Evolutionary conservation across 2,113 vertebrate genomes (phyloP).

Genomic region (Galeopterus variegatus): DNA sequence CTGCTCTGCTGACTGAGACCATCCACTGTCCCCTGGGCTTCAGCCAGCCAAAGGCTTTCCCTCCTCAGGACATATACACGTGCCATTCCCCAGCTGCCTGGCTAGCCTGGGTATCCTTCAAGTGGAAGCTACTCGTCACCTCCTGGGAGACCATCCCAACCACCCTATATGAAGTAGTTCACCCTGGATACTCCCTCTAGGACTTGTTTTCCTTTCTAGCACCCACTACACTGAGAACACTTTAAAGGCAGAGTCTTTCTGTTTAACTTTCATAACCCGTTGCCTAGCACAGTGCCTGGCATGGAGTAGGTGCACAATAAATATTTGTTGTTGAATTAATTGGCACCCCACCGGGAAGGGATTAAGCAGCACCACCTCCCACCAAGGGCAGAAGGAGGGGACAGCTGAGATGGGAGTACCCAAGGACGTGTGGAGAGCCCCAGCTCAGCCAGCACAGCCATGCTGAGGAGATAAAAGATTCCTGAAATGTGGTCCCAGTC

Average conservation of each 20-base stretch:
- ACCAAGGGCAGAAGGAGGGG: not conserved
- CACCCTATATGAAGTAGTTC: not conserved
- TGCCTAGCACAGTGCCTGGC: not conserved
- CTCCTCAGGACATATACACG: not conserved
- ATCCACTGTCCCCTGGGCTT: not conserved
- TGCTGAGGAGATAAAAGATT: not conserved
- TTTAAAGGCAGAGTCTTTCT: slow-evolving; percentile 1
- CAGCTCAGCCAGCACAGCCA: not conserved
- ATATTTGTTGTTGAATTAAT: not conserved
- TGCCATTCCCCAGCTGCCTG: not conserved
- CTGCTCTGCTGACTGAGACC: not conserved
- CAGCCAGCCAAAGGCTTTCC: not conserved
- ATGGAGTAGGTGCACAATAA: not conserved
- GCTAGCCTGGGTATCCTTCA: not conserved
- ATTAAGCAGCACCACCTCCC: not conserved
- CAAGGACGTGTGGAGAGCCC: not conserved
- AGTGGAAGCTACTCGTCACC: not conserved
- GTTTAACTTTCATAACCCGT: not conserved
- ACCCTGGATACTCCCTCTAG: not conserved
- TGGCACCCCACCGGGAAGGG: not conserved
- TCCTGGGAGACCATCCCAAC: not conserved
- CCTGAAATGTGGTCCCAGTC: not conserved
- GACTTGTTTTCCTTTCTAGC: not conserved
- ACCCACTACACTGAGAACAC: not conserved
- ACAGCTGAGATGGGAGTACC: not conserved